Base-by-base conservation (phyloP, 2,797 vertebrate genomes). In the Emydoidea blandingii region DNA sequence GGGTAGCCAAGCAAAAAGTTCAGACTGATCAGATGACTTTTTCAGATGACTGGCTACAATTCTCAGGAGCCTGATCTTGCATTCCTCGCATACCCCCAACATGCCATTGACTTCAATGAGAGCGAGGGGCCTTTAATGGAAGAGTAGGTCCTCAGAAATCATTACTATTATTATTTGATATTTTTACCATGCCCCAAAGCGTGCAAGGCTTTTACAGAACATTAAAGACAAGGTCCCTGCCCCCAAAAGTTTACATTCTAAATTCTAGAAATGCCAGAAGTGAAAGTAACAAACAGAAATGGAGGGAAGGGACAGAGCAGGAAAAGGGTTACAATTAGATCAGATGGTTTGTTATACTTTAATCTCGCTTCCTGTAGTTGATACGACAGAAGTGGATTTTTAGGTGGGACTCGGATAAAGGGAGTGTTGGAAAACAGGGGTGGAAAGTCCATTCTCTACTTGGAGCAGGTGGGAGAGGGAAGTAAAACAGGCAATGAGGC, bases 1-100 rank as follows among this genome's bases (percentile, higher is more conserved):
- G 89, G 81, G 91, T 90, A 96, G 87, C 86, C 59, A 82, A 93
- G 92, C 91, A 96, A 90, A 92, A 92, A 87, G 88, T 87, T 82
- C 80, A 93, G 65, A 16, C 83, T 76, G 84, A 89, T 84, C 52
- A 76, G 85, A 84, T 74, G 83, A 56, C 41, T 86, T 59, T 54
- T n/a, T 88, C 62, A 81, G n/a, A 59, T 49, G 83, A 78, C 85
- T 82, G 16, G 81, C 88, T 95, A 72, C 83, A 37, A 4, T 62
- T 92, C 88, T 87, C 93, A 89, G 90, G 81, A 90, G 92, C 90
- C 83, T 79, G 53, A 86, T 86, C 41, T 2, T 57, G 90, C 72
- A 90, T 95, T 96, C 96, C 68, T 92, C 54, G 88, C 90, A 92
- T 95, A 85, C 79, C 78, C 83, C 83, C 81, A 83, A 88, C 93